Evolutionary conservation across 2,113 vertebrate genomes (phyloP), one percentile per base, ranked within the genome.

Genomic region (Lophotis ruficrista): DNA sequence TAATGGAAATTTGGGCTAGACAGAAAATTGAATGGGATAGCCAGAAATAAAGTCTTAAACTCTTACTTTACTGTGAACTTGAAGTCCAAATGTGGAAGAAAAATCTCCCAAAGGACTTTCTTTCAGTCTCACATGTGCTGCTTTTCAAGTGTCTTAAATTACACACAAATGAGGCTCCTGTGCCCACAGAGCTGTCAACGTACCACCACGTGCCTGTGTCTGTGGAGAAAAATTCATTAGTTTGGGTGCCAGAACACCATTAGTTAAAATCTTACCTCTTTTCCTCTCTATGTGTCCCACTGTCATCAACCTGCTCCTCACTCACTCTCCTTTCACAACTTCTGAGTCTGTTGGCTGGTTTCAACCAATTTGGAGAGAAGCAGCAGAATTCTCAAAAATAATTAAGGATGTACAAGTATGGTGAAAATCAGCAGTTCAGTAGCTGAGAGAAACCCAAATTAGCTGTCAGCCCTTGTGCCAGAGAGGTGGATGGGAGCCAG

Each of bases 131-230:
- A 48, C 7, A 4, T 81, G 78, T 76, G 11, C 75, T 91, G 83
- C 81, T 58, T 94, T 93, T 84, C 31, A 78, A 24, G 23, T 81
- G 58, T 87, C 76, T 96, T 86, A 87, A 89, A 83, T 94, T 94
- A 89, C 60, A 71, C 76, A 58, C 57, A 66, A 83, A 81, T 38
- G 31, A 92, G 69, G 48, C n/a, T 94, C 45, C 57, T 86, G 43
- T 81, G 78, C 57, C 58, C 41, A 79, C 61, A 94, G 56, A 93
- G 50, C 77, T 94, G 80, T 85, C 92, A 93, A 14, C 0, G 0
- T 89, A 43, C 65, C 14, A 9, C 41, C 2, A 4, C 35, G 41
- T 93, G 51, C 64, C 41, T 78, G 38, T 6, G 3, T 56, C 48
- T 76, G 9, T 17, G 17, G 41, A 77, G 75, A 87, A 89, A 48